Conservation (phyloP, 1,140 invertebrate genomes). For the Fragariocoptes setiger region DNA sequence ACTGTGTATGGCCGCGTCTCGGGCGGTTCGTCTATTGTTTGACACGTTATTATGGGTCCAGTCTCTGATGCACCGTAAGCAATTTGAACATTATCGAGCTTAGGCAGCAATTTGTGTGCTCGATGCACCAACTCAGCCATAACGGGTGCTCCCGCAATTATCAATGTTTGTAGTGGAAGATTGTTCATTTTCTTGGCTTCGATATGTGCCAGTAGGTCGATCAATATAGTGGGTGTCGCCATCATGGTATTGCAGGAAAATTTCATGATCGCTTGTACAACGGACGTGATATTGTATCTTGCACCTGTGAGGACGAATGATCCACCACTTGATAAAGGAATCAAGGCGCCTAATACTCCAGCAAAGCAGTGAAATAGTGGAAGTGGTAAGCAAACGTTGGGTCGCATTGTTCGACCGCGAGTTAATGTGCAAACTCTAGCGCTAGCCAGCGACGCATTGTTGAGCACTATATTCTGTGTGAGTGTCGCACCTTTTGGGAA, state of each 20-base stretch:
- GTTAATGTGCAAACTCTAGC: constrained; percentile 16
- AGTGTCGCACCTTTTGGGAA: constrained; percentile 52
- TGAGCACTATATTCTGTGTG: constrained; percentile 46
- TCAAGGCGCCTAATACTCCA: constrained; percentile 30
- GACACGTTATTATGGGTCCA: constrained; percentile 35
- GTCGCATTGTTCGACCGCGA: not conserved
- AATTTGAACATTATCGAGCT: not conserved
- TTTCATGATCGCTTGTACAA: not conserved
- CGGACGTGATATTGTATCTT: constrained; percentile 1
- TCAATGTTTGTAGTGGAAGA: not conserved
- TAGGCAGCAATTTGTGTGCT: not conserved
- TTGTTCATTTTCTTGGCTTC: constrained; percentile 1
- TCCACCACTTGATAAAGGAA: constrained; percentile 27
- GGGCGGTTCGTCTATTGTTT: constrained; percentile 26
- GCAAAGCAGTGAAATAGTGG: constrained; percentile 78
- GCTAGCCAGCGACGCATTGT: constrained; percentile 39
- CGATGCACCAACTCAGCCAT: constrained; percentile 1
- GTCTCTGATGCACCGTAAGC: constrained; percentile 64
- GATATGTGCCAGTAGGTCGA: constrained; percentile 33
- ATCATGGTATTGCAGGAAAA: constrained; percentile 37
- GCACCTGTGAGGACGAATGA: constrained; percentile 18
- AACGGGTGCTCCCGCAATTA: constrained; percentile 1
- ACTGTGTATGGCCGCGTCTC: constrained; percentile 35
- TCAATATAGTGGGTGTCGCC: constrained; percentile 86
- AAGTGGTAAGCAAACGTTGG: constrained; percentile 34